A percentile compares a stretch with the other conserved stretches of the same genome.
phyloP scores from a whole-genome alignment of 2,888 invertebrate genomes.

The Callimorpha dominula region DNA sequence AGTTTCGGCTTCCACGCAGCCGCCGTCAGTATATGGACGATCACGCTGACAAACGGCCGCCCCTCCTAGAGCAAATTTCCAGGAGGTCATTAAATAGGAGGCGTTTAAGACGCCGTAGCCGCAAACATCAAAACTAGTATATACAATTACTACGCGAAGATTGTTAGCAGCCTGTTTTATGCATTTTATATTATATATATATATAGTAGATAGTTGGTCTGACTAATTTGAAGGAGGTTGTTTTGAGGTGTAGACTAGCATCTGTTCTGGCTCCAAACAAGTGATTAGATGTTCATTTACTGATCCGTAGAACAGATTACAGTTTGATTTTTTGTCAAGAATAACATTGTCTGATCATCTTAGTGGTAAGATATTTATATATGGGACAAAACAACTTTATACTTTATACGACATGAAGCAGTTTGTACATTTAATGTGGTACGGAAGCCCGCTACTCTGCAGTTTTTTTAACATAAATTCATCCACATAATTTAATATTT shows the following conservation, averaged over 20 bases:
- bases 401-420: not conserved
- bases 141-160: not conserved
- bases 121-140: not conserved
- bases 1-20: conserved; percentile 63
- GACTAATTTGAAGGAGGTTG: not conserved
- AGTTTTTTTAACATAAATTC: no score
- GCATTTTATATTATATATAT: not conserved
- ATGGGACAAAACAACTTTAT: not conserved
- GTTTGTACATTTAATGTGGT: not conserved
- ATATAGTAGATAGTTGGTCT: not conserved
- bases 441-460: not conserved
- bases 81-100: not conserved
- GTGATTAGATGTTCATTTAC: not conserved
- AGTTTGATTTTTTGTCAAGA: not conserved
- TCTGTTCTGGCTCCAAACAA: no score
- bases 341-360: not conserved
- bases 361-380: not conserved
- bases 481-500: no score
- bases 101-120: not conserved
- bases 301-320: not conserved
- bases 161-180: not conserved
- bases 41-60: conserved; percentile 27
- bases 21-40: conserved; percentile 69
- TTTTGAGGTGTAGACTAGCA: no score
- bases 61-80: conserved; percentile 21